Evolutionary conservation across 2,113 vertebrate genomes (phyloP).

Genomic region (Paradisaea rubra): DNA sequence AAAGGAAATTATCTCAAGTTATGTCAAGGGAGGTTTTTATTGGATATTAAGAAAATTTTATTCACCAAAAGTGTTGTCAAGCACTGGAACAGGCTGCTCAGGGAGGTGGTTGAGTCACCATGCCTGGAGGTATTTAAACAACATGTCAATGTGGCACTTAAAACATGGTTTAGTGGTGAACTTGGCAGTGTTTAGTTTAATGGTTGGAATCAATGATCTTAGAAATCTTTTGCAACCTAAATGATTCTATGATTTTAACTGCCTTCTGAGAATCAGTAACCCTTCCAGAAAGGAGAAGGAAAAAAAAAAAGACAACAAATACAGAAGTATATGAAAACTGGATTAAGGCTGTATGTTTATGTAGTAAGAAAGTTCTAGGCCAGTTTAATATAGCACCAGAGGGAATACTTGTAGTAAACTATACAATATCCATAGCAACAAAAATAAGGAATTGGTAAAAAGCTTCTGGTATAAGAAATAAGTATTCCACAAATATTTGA

Average conservation of each 20-base stretch:
- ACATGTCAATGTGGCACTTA: neutral
- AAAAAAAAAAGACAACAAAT: neutral
- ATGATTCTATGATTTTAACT: neutral
- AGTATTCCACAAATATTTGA: neutral
- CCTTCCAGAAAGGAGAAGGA: no score
- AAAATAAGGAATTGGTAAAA: neutral
- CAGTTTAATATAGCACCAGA: neutral
- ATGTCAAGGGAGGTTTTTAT: neutral
- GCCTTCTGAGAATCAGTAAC: neutral
- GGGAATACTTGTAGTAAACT: neutral
- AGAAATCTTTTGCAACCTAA: neutral
- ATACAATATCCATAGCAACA: neutral
- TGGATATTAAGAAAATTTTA: neutral
- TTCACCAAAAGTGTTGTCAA: neutral
- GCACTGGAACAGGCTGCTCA: neutral
- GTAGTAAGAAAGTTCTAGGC: neutral
- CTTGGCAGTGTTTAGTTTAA: neutral
- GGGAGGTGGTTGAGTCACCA: neutral
- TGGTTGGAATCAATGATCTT: neutral
- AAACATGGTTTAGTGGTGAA: neutral
- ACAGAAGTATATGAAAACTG: neutral
- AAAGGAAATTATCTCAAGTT: neutral
- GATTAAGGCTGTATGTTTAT: neutral
- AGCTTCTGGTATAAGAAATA: neutral
- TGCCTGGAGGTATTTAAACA: neutral